Conservation (phyloP, 2,888 invertebrate genomes). For the Chrysolina oricalcia region DNA sequence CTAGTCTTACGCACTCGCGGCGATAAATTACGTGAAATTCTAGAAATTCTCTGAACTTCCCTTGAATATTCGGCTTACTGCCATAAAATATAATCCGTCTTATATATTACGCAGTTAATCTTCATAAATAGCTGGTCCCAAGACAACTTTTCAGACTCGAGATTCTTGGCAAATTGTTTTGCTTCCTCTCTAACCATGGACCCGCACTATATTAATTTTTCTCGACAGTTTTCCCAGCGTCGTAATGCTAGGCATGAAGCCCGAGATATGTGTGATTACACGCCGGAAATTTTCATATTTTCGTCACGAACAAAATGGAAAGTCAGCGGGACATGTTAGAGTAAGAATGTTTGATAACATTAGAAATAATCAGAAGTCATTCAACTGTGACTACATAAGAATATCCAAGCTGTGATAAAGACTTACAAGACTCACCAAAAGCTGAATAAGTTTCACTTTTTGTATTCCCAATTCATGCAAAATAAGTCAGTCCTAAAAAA, state of each 20-base stretch:
- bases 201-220: slow-evolving; percentile 21
- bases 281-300: background rate
- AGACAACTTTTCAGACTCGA: slow-evolving; percentile 54
- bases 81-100: slow-evolving; percentile 58
- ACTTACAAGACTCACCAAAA: too few species aligned
- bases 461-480: too few species aligned
- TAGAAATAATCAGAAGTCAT: background rate
- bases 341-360: background rate
- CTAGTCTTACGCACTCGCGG: slow-evolving; percentile 57
- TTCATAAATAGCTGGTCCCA: slow-evolving; percentile 57
- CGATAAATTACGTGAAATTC: slow-evolving; percentile 62
- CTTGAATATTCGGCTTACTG: slow-evolving; percentile 47
- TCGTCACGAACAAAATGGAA: background rate
- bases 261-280: background rate
- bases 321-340: background rate
- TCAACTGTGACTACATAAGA: too few species aligned
- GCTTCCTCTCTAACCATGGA: slow-evolving; percentile 35
- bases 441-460: too few species aligned
- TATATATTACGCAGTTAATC: slow-evolving; percentile 60
- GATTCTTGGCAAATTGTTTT: slow-evolving; percentile 55
- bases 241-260: slow-evolving; percentile 6
- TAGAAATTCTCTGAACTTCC: slow-evolving; percentile 60
- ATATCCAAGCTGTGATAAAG: too few species aligned
- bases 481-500: too few species aligned
- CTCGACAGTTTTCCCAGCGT: slow-evolving; percentile 2